Evolutionary conservation across 2,888 invertebrate genomes (phyloP).

Genomic region (Heliconius aoede): DNA sequence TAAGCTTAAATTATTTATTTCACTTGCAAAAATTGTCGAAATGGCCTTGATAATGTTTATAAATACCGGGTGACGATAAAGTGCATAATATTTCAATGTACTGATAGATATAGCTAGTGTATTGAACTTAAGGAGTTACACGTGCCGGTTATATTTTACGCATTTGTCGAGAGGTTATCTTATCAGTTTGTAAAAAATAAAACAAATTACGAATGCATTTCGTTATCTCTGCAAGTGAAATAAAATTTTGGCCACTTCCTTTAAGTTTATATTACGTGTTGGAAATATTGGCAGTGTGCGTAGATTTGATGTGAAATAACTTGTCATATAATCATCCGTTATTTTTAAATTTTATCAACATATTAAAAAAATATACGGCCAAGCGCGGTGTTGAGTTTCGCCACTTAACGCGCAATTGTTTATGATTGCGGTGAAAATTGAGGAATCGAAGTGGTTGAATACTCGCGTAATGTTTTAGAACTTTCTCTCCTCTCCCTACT

Average conservation of each 20-base stretch:
- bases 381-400: neutral
- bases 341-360: neutral
- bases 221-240: slow-evolving; percentile 48
- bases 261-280: neutral
- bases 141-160: slow-evolving; percentile 54
- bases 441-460: neutral
- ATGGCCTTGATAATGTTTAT: slow-evolving; percentile 29
- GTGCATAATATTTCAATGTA: slow-evolving; percentile 48
- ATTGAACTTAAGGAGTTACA: slow-evolving; percentile 56
- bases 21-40: slow-evolving; percentile 20
- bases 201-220: slow-evolving; percentile 71
- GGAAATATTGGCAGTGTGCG: neutral
- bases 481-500: neutral
- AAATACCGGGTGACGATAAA: slow-evolving; percentile 40
- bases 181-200: slow-evolving; percentile 49
- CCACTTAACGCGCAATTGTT: neutral
- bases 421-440: neutral
- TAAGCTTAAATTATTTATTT: slow-evolving; percentile 11
- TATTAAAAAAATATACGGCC: neutral
- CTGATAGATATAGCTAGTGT: slow-evolving; percentile 38
- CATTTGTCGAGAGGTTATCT: slow-evolving; percentile 48
- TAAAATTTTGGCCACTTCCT: slow-evolving; percentile 20
- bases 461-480: neutral
- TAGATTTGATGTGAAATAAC: neutral
- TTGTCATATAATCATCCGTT: neutral